Conservation (phyloP, 2,888 invertebrate species). For the Linnaemya tessellans region DNA sequence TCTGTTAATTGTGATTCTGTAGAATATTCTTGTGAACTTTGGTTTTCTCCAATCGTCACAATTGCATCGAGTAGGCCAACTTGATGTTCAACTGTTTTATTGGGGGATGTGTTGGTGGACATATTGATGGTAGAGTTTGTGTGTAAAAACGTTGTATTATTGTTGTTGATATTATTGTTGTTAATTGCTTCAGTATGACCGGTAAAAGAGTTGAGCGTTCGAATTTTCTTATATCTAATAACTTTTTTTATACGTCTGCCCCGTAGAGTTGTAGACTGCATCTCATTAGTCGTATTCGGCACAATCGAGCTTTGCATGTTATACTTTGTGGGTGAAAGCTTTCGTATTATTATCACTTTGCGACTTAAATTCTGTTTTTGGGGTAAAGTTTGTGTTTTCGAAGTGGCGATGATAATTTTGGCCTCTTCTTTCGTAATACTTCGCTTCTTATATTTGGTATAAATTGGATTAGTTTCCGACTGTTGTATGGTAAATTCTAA, state of each 20-base stretch:
- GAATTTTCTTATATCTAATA: conserved; percentile 48
- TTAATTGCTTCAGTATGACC: neutral
- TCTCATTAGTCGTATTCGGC: neutral
- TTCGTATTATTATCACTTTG: conserved; percentile 53
- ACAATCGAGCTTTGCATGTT: neutral
- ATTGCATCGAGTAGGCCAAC: neutral
- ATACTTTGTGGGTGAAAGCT: conserved; percentile 11
- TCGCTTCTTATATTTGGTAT: conserved; percentile 23
- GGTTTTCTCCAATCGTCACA: neutral
- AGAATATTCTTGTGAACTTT: neutral
- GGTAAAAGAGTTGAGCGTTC: conserved; percentile 19
- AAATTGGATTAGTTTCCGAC: conserved; percentile 11
- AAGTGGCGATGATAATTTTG: neutral
- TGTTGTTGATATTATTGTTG: neutral
- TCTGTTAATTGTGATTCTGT: neutral
- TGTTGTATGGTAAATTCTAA: neutral
- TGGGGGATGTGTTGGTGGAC: neutral
- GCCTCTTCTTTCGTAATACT: conserved; percentile 14
- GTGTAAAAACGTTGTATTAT: neutral
- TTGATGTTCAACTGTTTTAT: neutral
- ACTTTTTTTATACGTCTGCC: conserved; percentile 41
- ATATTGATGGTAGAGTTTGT: neutral
- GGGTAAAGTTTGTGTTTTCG: neutral
- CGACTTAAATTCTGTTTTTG: conserved; percentile 49
- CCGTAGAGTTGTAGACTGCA: neutral